These are phyloP conservation scores for Acanthosoma haemorrhoidale DNA, from an alignment of 2,888 invertebrate genomes.

Conservation along the genomic window DNA sequence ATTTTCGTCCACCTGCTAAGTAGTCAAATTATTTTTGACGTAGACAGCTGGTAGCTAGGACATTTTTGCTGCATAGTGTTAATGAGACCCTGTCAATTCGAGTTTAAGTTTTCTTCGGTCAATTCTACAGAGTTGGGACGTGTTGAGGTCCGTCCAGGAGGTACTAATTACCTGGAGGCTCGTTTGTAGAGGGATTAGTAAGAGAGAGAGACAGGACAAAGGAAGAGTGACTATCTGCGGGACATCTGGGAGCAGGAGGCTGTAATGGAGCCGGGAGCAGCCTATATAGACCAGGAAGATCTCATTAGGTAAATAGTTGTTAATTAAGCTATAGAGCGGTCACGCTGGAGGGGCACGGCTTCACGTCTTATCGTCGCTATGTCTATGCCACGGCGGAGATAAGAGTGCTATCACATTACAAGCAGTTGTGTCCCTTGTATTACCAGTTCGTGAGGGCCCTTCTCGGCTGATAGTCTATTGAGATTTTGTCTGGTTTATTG, in stretches of 20 bases:
- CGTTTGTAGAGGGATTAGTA: not conserved
- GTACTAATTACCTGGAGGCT: not conserved
- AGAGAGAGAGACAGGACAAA: not conserved
- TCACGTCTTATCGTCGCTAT: not conserved
- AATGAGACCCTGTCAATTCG: no score
- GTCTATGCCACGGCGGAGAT: not conserved
- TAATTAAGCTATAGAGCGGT: conserved; percentile 23
- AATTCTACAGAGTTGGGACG: no score
- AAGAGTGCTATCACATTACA: conserved; percentile 13
- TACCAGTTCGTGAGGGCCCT: conserved; percentile 1
- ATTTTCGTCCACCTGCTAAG: no score
- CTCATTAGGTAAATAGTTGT: conserved; percentile 6
- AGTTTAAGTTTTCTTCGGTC: no score
- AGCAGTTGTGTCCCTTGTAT: not conserved
- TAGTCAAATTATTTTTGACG: no score
- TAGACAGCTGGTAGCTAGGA: no score
- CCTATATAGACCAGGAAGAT: conserved; percentile 5
- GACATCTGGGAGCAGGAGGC: no score
- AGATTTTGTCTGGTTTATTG: conserved; percentile 24
- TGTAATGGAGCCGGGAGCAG: not conserved
- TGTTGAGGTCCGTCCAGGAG: no score
- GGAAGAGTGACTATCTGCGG: not conserved
- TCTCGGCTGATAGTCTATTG: not conserved
- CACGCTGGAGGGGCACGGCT: not conserved
- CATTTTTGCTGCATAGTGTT: no score